A percentile compares a stretch with the other conserved stretches of the same genome.
phyloP scores from a whole-genome alignment of 2,888 invertebrate genomes.

The Cryptocephalus primarius region DNA sequence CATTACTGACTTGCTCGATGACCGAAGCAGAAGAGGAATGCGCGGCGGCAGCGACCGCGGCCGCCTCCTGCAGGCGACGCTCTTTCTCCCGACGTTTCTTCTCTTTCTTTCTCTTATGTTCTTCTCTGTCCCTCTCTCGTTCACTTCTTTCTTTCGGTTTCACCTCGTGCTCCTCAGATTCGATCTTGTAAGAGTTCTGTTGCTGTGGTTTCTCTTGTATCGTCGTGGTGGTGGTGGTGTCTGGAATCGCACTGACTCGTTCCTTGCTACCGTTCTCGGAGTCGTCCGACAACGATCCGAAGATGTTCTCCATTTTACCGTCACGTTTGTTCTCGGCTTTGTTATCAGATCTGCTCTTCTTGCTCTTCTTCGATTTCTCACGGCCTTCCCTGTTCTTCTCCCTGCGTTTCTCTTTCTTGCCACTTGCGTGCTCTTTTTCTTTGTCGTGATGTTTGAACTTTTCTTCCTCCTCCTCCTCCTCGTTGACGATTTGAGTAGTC shows the following conservation, averaged over 20 bases:
- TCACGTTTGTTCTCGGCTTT: slow-evolving; percentile 51
- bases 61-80: slow-evolving; percentile 39
- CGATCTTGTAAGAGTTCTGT: slow-evolving; percentile 40
- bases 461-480: not conserved
- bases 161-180: slow-evolving; percentile 36
- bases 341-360: slow-evolving; percentile 34
- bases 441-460: slow-evolving; percentile 28
- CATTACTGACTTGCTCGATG: slow-evolving; percentile 39
- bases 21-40: slow-evolving; percentile 4
- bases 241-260: slow-evolving; percentile 1
- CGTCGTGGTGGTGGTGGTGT: not conserved
- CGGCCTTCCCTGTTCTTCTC: slow-evolving; percentile 48
- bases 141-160: slow-evolving; percentile 17
- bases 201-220: slow-evolving; percentile 1
- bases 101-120: slow-evolving; percentile 47
- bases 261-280: slow-evolving; percentile 34
- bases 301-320: slow-evolving; percentile 80
- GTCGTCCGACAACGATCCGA: slow-evolving; percentile 74
- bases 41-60: slow-evolving; percentile 17
- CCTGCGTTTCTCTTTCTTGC: slow-evolving; percentile 50
- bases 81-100: slow-evolving; percentile 35
- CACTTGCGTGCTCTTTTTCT: slow-evolving; percentile 31
- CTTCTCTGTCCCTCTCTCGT: slow-evolving; percentile 37
- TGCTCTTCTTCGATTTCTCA: slow-evolving; percentile 50
- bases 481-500: slow-evolving; percentile 18